Evolutionary conservation across 2,888 invertebrate genomes (phyloP).

Genomic region (Phortica okadai): DNA sequence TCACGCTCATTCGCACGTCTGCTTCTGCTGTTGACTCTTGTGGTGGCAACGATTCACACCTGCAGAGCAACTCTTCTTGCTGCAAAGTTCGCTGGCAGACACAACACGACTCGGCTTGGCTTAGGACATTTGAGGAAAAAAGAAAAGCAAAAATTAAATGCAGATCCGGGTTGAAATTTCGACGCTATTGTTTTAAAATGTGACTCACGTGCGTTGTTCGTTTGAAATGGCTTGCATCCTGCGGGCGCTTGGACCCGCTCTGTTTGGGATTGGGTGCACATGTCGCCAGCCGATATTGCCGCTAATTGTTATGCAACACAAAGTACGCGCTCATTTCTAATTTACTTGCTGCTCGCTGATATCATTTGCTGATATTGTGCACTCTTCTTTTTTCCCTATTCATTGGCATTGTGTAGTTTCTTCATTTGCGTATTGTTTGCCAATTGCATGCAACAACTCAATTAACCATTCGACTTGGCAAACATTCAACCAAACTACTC

Average conservation of each 20-base stretch:
- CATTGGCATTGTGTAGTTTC: not conserved
- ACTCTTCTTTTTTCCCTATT: not conserved
- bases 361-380: not conserved
- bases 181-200: not conserved
- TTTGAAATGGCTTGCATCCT: constrained; percentile 7
- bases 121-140: not conserved
- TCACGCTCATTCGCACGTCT: constrained; percentile 9
- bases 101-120: not conserved
- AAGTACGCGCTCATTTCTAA: not conserved
- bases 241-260: not conserved
- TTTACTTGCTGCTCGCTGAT: not conserved
- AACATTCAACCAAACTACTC: constrained; percentile 4
- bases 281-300: not conserved
- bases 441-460: constrained; percentile 24
- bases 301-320: constrained; percentile 12
- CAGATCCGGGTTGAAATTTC: constrained; percentile 16
- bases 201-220: not conserved
- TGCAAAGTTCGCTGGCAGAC: not conserved
- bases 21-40: constrained; percentile 6
- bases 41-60: constrained; percentile 24
- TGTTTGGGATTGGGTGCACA: not conserved
- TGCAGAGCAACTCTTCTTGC: constrained; percentile 2
- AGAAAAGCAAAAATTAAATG: not conserved
- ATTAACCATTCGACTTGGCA: constrained; percentile 21
- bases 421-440: not conserved